Evolutionary conservation across 2,113 vertebrate genomes (phyloP), one percentile per base, ranked within the genome.

Genomic region (Oreochromis aureus): DNA sequence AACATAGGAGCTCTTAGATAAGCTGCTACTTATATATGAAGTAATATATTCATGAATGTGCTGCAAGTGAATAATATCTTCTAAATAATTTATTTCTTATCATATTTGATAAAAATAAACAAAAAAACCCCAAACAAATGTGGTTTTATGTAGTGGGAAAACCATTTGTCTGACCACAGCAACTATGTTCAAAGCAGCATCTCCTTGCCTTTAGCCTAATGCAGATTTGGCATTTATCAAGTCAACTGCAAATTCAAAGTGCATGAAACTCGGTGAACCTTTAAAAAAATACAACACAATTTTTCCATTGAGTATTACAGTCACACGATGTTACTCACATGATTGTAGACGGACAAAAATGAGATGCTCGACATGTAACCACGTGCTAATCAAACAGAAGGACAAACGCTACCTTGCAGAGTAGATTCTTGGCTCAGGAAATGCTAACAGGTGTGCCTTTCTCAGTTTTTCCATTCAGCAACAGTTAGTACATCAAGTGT

Each of bases 401-500:
- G 93, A 73, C 66, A 39, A 61, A 76, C 30, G 59, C 80, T 16
- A 83, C 83, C 91, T 85, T 73, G 88, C 88, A 69, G 93, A 87
- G 90, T 10, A 4, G 84, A 22, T 81, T 83, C 84, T 91, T 94
- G 95, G 95, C 95, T 84, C 79, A 41, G 82, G 51, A 66, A 87
- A 59, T 4, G 61, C 87, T 87, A 91, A 94, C 91, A 94, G 91
- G 93, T 95, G 92, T 80, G 73, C 46, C 58, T 86, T 86, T 85
- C 86, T 80, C 79, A 39, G 22, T 90, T 92, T 94, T 94, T 91
- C 88, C 90, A 63, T 63, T 86, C 16, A 56, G 41, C 22, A 6
- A 10, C 81, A 63, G n/a, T 85, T 59, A 61, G 34, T 53, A 71
- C 41, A 32, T 76, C 8, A n/a, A 66, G 36, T 66, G 61, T 53